Base-by-base conservation (phyloP, 2,113 vertebrate genomes). In the Seriola dumerili region DNA sequence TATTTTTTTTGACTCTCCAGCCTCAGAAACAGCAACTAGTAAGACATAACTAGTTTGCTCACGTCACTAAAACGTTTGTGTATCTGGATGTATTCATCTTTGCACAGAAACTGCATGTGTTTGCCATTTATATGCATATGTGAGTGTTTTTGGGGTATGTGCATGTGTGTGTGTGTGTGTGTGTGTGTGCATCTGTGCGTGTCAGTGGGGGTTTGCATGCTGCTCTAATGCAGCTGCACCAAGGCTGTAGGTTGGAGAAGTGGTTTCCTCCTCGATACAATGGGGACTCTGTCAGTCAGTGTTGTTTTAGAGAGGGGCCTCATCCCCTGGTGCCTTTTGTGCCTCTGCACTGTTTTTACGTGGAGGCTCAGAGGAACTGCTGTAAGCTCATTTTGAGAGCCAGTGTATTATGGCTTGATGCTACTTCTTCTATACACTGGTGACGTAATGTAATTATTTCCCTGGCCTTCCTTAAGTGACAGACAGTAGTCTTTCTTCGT, bases 221-320 rank as follows among this genome's bases (percentile, higher is more conserved):
- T 54, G 85, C 65, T 76, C 69, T 64, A 62, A 75, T 75, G 84
- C 91, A 93, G 91, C 91, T 92, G 91, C 85, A 90, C 44, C 69
- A 25, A 62, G 86, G 76, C 81, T 90, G 85, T 76, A 83, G 73
- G 76, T 78, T 88, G 3, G 70, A 89, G 89, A 85, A 76, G 83
- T 87, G 81, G 85, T 94, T 94, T 95, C 92, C 94, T 94, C 85
- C 73, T 72, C 82, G 75, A 77, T 84, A 94, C 94, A 95, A 94
- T 94, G 84, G 88, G 79, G 84, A 87, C 90, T 79, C 90, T 94
- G 92, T 94, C 88, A 84, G 91, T 88, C 84, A 50, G 78, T 93
- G 94, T 94, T 95, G 94, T 95, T 94, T 94, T 90, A 94, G 90
- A 93, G 83, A 81, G 84, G 90, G 92, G 85, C 92, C 91, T 93